A percentile compares a stretch with the other conserved stretches of the same genome.
Conservation (phyloP, 2,113 vertebrate species). For the Oncorhynchus gorbuscha region DNA sequence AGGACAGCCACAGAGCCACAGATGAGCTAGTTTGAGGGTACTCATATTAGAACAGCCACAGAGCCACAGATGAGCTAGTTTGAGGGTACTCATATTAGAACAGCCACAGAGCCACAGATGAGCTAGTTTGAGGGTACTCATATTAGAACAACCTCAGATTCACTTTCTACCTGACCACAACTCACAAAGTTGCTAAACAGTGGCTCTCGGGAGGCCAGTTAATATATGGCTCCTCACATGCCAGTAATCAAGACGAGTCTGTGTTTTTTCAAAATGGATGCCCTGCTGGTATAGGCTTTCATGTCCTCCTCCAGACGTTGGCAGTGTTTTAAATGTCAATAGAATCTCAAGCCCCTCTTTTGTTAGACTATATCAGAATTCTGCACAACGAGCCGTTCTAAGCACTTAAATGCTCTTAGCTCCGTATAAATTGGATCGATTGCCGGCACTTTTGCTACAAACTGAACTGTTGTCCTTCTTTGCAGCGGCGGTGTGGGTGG, state of each 20-base stretch:
- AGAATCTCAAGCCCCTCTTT: slow-evolving; percentile 28
- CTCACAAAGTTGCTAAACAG: slow-evolving; percentile 39
- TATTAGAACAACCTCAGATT: neutral
- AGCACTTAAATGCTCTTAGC: slow-evolving; percentile 44
- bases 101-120: neutral
- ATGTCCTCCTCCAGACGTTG: slow-evolving; percentile 36
- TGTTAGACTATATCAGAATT: slow-evolving; percentile 39
- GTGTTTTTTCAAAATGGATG: slow-evolving; percentile 36
- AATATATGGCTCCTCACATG: slow-evolving; percentile 30
- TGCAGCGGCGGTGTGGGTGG: neutral
- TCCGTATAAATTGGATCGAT: slow-evolving; percentile 46
- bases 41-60: too few species aligned
- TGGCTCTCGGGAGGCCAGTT: slow-evolving; percentile 39
- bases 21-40: too few species aligned
- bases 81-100: too few species aligned
- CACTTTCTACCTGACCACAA: slow-evolving; percentile 12
- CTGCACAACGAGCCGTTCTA: slow-evolving; percentile 16
- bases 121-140: neutral
- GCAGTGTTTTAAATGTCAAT: slow-evolving; percentile 57
- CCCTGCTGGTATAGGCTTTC: slow-evolving; percentile 48
- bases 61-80: too few species aligned
- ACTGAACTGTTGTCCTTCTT: slow-evolving; percentile 16
- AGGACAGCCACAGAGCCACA: too few species aligned
- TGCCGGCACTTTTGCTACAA: slow-evolving; percentile 19
- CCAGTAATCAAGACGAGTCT: slow-evolving; percentile 45